Base-by-base conservation (phyloP, 2,888 invertebrate genomes). In the Xanthia togata region DNA sequence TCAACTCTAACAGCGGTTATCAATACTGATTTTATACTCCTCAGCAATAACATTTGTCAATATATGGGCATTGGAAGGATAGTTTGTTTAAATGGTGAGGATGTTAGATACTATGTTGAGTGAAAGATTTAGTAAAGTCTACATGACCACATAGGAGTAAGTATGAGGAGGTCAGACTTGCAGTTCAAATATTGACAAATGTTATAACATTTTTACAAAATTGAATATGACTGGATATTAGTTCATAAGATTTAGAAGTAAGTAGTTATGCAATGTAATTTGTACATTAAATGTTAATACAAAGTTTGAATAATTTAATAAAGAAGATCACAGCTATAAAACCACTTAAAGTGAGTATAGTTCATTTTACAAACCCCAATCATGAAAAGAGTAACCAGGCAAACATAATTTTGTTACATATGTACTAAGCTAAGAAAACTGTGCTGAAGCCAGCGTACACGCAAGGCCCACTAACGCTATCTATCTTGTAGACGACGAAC, bases 1-100 rank as follows among this genome's bases (percentile, higher is more conserved):
- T 92, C 82, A 93, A 90, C 68, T 60, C 91, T 2, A 93, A 91
- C 77, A 89, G 91, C 11, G 95, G 95, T 4, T 95, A 95, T 76
- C 87, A 76, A 38, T 94, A 89, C 69, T 84, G 47, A 86, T 65
- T 59, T 8, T 6, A 41, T 65, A 41, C 2, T 2, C 20, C 31
- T 11, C 26, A 55, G 6, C 2, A 12, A 41, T 73, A 63, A 71
- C 62, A 62, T 76, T 73, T 85, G 70, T 75, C 75, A 81, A 79
- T 76, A 67, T 67, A 59, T 68, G 71, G 55, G 70, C 35, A 14
- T 64, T 63, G 11, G 20, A 4, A 8, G 41, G 0, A 0, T 6
- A 31, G 4, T 31, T 55, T 55, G 14, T n/a, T 26, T 23, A 26
- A 69, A 53, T 17, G 26, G 4, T 57, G n/a, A 20, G 20, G 9